Evolutionary conservation across 2,888 invertebrate genomes (phyloP).

Genomic region (Tupiocoris notatus): DNA sequence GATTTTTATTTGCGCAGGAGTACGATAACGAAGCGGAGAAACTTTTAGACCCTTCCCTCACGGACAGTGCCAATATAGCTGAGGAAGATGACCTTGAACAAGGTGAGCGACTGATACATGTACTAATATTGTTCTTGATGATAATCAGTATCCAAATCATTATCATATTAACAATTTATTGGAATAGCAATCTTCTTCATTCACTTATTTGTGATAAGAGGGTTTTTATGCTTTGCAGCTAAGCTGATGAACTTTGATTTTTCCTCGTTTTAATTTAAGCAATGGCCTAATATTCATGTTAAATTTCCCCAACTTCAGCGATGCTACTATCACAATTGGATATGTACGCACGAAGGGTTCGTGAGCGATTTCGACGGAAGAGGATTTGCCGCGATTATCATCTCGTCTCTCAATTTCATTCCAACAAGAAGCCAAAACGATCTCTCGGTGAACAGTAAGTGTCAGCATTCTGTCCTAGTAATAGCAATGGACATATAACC

Average conservation of each 20-base stretch:
- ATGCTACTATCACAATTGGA: conserved; percentile 77
- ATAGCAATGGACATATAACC: too few relatives aligned
- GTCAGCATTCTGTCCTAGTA: not conserved
- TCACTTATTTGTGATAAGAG: not conserved
- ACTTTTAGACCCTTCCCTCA: conserved; percentile 74
- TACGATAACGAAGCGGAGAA: conserved; percentile 90
- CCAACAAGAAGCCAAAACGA: conserved; percentile 23
- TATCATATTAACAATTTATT: too few relatives aligned
- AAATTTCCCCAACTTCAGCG: too few relatives aligned
- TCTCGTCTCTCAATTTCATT: conserved; percentile 80
- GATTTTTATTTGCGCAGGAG: conserved; percentile 63
- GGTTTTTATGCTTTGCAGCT: too few relatives aligned
- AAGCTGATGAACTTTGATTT: too few relatives aligned
- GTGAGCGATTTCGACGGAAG: conserved; percentile 86
- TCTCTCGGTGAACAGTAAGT: conserved; percentile 43
- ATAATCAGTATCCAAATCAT: too few relatives aligned
- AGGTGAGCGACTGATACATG: conserved; percentile 56
- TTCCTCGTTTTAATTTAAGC: too few relatives aligned
- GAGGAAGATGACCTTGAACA: conserved; percentile 90
- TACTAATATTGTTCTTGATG: not conserved
- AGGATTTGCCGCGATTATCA: conserved; percentile 87
- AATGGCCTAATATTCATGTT: too few relatives aligned
- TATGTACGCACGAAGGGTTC: conserved; percentile 78
- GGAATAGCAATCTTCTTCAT: not conserved
- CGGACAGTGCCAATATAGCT: conserved; percentile 61